A percentile compares a stretch with the other conserved stretches of the same genome.
Evolutionary conservation across 2,888 invertebrate genomes (phyloP).

Genomic region (Tetranychus piercei): DNA sequence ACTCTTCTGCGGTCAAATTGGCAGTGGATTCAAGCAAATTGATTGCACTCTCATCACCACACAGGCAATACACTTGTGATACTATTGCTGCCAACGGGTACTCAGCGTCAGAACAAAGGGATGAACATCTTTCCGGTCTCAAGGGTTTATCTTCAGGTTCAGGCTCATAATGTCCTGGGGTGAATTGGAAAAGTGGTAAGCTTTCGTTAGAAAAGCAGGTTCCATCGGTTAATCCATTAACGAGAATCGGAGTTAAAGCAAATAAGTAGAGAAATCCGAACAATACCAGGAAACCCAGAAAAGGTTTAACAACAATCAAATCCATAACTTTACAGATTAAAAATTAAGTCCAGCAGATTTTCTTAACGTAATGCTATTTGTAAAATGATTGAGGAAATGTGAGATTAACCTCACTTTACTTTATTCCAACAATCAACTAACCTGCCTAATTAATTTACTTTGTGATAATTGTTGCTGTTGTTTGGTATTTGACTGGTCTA

Average conservation of each 20-base stretch:
- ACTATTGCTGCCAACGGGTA: not conserved
- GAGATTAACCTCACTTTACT: too few relatives aligned
- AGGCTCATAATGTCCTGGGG: not conserved
- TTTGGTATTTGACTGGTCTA: not conserved
- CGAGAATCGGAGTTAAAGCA: not conserved
- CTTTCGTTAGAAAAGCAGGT: not conserved
- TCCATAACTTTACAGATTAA: too few relatives aligned
- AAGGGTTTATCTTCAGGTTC: not conserved
- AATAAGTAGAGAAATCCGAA: not conserved
- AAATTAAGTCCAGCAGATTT: too few relatives aligned
- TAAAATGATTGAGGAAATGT: too few relatives aligned
- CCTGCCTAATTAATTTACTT: too few relatives aligned
- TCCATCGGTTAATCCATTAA: constrained; percentile 1
- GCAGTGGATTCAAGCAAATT: not conserved
- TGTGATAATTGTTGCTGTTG: too few relatives aligned
- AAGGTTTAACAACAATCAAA: not conserved
- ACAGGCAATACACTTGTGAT: not conserved
- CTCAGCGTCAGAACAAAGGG: not conserved
- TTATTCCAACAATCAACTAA: not conserved
- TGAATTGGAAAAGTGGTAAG: not conserved
- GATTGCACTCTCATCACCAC: not conserved
- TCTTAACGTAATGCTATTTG: too few relatives aligned
- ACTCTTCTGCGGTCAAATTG: not conserved
- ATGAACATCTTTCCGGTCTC: not conserved
- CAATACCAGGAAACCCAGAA: not conserved